Evolutionary conservation across 2,113 vertebrate species (phyloP), one percentile per base, ranked within the genome.

Genomic region (Galbula dea): DNA sequence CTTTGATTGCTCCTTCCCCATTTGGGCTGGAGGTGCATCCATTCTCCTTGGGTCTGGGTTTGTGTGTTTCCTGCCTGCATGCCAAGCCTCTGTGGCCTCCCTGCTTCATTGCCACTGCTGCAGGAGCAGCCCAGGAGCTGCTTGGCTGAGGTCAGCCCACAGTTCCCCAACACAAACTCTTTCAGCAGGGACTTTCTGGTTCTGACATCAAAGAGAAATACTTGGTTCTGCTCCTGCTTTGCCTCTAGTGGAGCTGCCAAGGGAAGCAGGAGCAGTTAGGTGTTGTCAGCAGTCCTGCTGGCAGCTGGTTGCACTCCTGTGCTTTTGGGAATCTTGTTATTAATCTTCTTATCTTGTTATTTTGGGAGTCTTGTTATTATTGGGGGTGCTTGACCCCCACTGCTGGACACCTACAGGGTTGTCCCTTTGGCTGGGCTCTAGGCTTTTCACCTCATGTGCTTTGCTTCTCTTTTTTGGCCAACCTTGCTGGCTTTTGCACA

Each of bases 181-280:
- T 75, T 75, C 36, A 37, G 16, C 10, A 24, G 59, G 51, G 55
- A 36, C 68, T 89, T 94, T 88, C 51, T 93, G 79, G 12, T 68
- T 13, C 24, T 63, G 72, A 74, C 51, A 76, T 90, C 83, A 88
- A 73, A 92, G 80, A 79, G 79, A 51, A 14, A 34, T 45, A 75
- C 20, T 22, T 51, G 46, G 2, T 49, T 71, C 21, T 0, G 10
- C 68, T 81, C 49, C 51, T 52, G 13, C 36, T 58, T n/a, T 57
- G 67, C 58, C 45, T 32, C 16, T 2, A 3, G 15, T 1, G 6
- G 49, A 72, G 45, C 48, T 78, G 87, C 46, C 43, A 15, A 45
- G 77, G 87, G 69, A 81, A 82, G 90, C 45, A 3, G 39, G 8
- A 9, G 8, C 71, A 49, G 86, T 0, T n/a, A 9, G 55, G 19